Conservation (phyloP, 2,797 vertebrate genomes). For the Limnodromus scolopaceus region DNA sequence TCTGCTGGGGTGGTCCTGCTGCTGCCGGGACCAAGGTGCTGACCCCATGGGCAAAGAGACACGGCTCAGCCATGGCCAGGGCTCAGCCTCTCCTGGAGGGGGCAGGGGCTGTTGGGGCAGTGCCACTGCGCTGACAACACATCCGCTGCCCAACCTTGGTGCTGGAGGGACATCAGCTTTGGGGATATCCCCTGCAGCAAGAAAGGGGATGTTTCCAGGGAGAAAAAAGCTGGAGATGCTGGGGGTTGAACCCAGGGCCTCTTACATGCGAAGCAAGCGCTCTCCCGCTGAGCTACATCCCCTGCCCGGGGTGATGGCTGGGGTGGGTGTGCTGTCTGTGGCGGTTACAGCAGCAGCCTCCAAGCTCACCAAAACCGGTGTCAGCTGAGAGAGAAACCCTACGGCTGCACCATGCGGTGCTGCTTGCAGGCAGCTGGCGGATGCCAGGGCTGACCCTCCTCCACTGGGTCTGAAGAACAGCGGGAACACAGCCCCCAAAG, state of each 20-base stretch:
- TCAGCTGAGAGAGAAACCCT: rapidly evolving
- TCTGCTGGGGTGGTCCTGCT: neutral
- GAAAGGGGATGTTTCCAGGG: neutral
- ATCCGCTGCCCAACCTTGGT: rapidly evolving
- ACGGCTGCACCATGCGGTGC: rapidly evolving
- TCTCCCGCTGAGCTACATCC: conserved; percentile 57
- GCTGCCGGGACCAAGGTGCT: neutral
- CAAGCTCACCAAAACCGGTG: rapidly evolving
- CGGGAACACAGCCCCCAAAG: neutral
- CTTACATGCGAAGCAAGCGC: conserved; percentile 59
- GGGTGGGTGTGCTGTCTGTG: rapidly evolving
- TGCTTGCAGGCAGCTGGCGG: neutral
- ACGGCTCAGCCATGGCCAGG: neutral
- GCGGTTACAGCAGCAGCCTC: rapidly evolving
- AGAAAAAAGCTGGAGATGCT: neutral
- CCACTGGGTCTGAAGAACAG: neutral
- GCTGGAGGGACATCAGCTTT: neutral
- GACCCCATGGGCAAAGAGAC: neutral
- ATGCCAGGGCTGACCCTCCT: neutral
- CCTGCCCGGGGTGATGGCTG: rapidly evolving
- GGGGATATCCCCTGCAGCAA: neutral
- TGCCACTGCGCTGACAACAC: neutral
- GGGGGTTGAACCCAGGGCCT: conserved; percentile 52
- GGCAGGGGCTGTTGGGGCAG: neutral
- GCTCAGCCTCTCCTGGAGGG: neutral